Conservation (phyloP, 2,797 vertebrate genomes). For the Sylvia borin region DNA sequence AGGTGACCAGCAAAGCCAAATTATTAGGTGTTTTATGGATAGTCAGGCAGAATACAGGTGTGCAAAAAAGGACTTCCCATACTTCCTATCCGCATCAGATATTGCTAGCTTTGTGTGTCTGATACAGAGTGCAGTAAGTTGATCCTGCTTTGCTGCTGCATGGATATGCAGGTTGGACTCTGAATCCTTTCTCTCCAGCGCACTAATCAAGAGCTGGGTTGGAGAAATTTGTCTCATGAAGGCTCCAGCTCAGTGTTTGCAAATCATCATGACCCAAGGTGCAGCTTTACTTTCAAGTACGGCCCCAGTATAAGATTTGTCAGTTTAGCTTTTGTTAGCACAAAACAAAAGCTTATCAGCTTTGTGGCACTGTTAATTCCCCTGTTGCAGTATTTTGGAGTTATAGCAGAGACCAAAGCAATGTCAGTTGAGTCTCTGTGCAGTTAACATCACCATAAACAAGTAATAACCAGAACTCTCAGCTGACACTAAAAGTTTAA, state of each 20-base stretch:
- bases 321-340: not conserved
- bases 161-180: rapidly evolving
- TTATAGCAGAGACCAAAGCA: not conserved
- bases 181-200: not conserved
- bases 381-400: not conserved
- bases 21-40: not conserved
- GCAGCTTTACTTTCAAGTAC: not conserved
- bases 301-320: not conserved
- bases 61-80: not conserved
- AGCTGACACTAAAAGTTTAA: not conserved
- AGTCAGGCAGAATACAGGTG: not conserved
- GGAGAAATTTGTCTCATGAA: not conserved
- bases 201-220: not conserved
- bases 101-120: not conserved
- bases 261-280: not conserved
- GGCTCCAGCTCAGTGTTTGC: not conserved
- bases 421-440: not conserved
- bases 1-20: not conserved
- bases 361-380: not conserved
- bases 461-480: not conserved
- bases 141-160: not conserved
- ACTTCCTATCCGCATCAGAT: not conserved
- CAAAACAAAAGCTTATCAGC: not conserved
- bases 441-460: not conserved
- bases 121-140: not conserved